These are phyloP conservation scores for Calyptomena viridis DNA, from an alignment of 2,113 vertebrate species.

Conservation along the genomic window DNA sequence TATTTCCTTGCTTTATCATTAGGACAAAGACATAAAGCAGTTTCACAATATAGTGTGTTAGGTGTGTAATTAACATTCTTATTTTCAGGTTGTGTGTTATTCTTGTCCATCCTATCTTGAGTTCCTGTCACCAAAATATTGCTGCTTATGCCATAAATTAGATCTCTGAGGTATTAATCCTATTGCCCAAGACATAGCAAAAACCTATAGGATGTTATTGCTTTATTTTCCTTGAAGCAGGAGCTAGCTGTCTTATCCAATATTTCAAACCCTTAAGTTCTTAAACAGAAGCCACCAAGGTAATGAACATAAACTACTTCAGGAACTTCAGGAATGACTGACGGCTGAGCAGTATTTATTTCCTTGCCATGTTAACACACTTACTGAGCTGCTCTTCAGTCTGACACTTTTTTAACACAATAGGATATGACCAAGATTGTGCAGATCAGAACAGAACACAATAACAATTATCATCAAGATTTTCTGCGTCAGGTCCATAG, in stretches of 20 bases:
- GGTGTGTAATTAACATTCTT: background rate
- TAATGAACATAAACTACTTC: background rate
- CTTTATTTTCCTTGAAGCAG: conserved; percentile 12
- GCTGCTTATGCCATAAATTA: background rate
- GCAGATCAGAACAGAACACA: background rate
- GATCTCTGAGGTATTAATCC: background rate
- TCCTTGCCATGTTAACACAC: background rate
- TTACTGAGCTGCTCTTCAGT: background rate
- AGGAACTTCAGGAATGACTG: background rate
- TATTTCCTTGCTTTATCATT: background rate
- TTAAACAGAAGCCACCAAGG: background rate
- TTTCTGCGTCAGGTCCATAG: background rate
- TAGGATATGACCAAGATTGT: background rate
- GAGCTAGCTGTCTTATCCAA: background rate
- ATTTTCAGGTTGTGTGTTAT: background rate
- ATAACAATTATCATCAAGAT: fast-evolving
- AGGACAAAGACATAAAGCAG: background rate
- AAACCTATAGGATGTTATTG: background rate
- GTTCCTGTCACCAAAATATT: background rate
- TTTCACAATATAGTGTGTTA: background rate
- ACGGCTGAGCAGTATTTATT: background rate
- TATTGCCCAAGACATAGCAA: background rate
- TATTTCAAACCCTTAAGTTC: background rate
- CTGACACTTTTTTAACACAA: background rate
- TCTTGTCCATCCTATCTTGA: background rate